Base-by-base conservation (phyloP, 2,888 invertebrate genomes). In the Fabriciana adippe region DNA sequence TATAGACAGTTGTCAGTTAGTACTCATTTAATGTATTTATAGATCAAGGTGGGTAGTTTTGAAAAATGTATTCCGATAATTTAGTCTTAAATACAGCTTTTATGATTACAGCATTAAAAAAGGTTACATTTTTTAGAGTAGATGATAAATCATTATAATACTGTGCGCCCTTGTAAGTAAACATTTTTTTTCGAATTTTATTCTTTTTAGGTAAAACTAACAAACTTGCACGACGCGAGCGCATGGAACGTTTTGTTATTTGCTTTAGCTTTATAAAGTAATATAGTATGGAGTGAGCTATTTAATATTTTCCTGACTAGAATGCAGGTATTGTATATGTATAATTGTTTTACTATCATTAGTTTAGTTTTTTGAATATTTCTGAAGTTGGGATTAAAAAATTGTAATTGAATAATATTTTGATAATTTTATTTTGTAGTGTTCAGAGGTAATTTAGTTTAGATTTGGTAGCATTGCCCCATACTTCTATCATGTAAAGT, bases 341-440 rank as follows among this genome's bases (percentile, higher is more conserved):
- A 69, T 26, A 35, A 53, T 64, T 72, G 61, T 51, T 51, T 50
- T 15, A 69, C 48, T n/a, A 61, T 71, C 57, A 71, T 57, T 45
- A 71, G 18, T 65, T 69, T 64, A 13, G 55, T 67, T 59, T 70
- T 65, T 31, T 62, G 59, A 50, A 69, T 15, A 70, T 65, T 59
- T 67, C 66, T 3, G 53, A 11, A 1, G 64, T 69, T 14, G 70
- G 41, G 35, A 71, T 73, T n/a, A 68, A 14, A 50, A 15, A 59
- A 16, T 66, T 13, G 18, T 68, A 70, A 21, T 68, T 57, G 56
- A 72, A 70, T n/a, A 70, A 50, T 15, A 56, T 21, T 61, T 70
- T 70, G 14, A 70, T 57, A 6, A 68, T 26, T 69, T 67, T 72
- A 53, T 72, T 70, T 64, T 65, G 67, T 35, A 62, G 15, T 48